Percentiles rank a stretch among this genome's conserved stretches.
These are phyloP conservation scores for Chrysochloris asiatica DNA, from an alignment of 2,113 vertebrate genomes.

Conservation along the genomic window DNA sequence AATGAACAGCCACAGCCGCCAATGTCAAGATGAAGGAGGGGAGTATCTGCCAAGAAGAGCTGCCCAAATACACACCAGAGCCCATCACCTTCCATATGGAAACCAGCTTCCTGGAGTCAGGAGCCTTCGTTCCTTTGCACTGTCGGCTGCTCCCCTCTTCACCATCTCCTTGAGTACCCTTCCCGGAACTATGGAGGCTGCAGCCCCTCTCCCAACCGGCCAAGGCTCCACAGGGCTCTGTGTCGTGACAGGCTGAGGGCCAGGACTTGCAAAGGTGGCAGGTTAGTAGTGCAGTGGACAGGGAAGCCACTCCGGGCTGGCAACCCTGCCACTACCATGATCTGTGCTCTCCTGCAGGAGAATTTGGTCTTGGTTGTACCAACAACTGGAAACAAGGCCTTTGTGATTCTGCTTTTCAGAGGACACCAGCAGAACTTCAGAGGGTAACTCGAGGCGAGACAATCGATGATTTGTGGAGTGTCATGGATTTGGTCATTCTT, in stretches of 20 bases:
- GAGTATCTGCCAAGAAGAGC: neutral
- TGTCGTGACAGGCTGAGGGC: neutral
- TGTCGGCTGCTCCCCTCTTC: neutral
- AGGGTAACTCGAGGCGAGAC: constrained; percentile 64
- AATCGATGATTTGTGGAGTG: constrained; percentile 54
- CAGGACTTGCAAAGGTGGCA: neutral
- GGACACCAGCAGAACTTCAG: neutral
- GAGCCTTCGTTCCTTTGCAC: neutral
- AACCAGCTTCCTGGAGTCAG: neutral
- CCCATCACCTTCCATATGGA: neutral
- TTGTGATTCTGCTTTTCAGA: constrained; percentile 31
- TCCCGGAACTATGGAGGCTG: constrained; percentile 44
- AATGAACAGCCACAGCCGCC: neutral
- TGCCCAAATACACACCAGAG: neutral
- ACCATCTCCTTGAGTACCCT: constrained; percentile 55
- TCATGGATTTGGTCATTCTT: constrained; percentile 66
- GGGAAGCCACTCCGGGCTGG: neutral
- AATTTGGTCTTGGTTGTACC: neutral
- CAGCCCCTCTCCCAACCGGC: neutral
- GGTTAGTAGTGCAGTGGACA: too few relatives aligned
- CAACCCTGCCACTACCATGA: neutral
- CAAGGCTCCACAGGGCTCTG: neutral
- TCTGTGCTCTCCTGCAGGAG: neutral
- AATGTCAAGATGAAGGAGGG: neutral
- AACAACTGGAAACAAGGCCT: neutral